These are phyloP conservation scores for Paratilapia polleni DNA, from an alignment of 2,113 vertebrate genomes.

Conservation along the genomic window DNA sequence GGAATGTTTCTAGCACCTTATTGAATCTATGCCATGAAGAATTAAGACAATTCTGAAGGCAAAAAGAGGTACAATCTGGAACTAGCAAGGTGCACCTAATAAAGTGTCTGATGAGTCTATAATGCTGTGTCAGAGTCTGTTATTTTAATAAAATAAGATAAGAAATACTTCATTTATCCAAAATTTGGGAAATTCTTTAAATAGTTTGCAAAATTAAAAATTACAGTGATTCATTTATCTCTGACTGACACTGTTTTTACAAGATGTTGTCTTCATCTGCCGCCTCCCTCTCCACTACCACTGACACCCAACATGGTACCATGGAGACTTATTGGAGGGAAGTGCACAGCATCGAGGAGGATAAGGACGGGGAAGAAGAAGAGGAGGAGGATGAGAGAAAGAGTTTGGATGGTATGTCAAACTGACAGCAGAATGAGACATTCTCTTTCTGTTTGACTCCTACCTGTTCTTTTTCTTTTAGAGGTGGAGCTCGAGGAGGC, in stretches of 20 bases:
- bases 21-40: no score
- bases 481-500: slow-evolving; percentile 93
- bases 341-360: slow-evolving; percentile 65
- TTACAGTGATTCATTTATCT: background rate
- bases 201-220: background rate
- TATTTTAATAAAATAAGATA: background rate
- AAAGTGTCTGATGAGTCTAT: no score
- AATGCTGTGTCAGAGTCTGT: no score
- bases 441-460: background rate
- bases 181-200: background rate
- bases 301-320: background rate
- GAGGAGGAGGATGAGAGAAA: slow-evolving; percentile 60
- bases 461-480: slow-evolving; percentile 36
- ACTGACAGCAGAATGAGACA: background rate
- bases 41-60: no score
- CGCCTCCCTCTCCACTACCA: background rate
- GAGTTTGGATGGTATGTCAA: slow-evolving; percentile 63
- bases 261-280: slow-evolving; percentile 48
- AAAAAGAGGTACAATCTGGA: no score
- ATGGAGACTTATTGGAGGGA: slow-evolving; percentile 74
- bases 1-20: no score
- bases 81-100: no score
- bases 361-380: slow-evolving; percentile 53
- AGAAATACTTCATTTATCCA: background rate
- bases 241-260: slow-evolving; percentile 4